These are phyloP conservation scores for Bettongia penicillata DNA, from an alignment of 2,113 vertebrate species.

Conservation along the genomic window DNA sequence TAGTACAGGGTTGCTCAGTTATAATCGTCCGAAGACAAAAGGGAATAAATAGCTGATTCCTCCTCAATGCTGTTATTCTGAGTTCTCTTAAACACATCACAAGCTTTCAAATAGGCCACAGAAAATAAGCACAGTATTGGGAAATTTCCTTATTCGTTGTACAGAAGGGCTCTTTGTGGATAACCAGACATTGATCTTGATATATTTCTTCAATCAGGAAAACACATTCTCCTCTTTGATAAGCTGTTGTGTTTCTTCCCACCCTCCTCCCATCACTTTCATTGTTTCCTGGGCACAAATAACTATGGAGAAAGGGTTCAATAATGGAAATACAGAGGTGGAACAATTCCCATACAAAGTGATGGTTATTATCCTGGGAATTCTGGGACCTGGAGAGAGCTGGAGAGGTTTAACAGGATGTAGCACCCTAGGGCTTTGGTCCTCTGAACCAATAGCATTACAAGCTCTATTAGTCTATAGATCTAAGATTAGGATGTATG, in stretches of 20 bases:
- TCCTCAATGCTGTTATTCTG: background rate
- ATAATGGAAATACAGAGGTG: conserved; percentile 19
- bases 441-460: background rate
- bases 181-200: background rate
- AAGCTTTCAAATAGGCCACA: background rate
- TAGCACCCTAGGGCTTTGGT: rapidly evolving
- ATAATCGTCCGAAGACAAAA: background rate
- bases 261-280: background rate
- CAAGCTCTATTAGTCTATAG: too few relatives aligned
- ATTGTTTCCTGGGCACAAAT: conserved; percentile 29
- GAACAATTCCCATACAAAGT: background rate
- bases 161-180: background rate
- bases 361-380: background rate
- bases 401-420: background rate
- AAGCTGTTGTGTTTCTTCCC: conserved; percentile 2
- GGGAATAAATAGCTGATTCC: background rate
- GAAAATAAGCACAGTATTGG: background rate
- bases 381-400: background rate
- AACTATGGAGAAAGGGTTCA: background rate
- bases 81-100: background rate
- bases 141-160: background rate
- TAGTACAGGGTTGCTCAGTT: background rate
- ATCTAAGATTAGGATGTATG: background rate
- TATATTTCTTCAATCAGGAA: conserved; percentile 22
- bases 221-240: background rate